These are phyloP conservation scores for Octomys mimax DNA, from an alignment of 2,797 vertebrate genomes.

Conservation along the genomic window DNA sequence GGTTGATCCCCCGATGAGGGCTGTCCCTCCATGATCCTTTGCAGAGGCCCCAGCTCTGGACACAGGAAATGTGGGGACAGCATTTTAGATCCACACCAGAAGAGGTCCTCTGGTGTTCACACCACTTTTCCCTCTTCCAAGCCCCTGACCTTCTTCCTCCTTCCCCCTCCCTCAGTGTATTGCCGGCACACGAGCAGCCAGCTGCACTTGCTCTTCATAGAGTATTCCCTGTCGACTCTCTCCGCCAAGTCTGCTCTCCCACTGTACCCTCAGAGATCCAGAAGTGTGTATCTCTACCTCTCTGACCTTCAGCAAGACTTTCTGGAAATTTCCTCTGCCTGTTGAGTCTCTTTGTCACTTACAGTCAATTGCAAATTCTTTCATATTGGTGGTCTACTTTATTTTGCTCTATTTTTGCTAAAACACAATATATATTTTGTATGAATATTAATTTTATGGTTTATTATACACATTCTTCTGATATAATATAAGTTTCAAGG, in stretches of 20 bases:
- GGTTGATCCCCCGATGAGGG: not conserved
- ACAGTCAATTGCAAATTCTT: not conserved
- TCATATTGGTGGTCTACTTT: not conserved
- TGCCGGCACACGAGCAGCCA: not conserved
- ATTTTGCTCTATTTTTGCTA: not conserved
- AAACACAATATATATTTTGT: conserved; percentile 5
- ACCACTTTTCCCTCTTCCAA: too few relatives aligned
- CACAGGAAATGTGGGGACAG: not conserved
- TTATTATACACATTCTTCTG: not conserved
- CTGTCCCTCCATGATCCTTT: not conserved
- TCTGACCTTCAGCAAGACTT: not conserved
- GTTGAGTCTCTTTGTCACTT: not conserved
- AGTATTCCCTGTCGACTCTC: not conserved
- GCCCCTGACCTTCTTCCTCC: not conserved
- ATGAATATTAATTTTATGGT: not conserved
- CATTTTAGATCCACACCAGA: not conserved
- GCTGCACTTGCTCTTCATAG: not conserved
- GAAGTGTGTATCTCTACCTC: not conserved
- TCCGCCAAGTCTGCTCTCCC: not conserved
- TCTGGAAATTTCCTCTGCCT: not conserved
- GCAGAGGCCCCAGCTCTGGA: not conserved
- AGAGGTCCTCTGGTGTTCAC: not conserved
- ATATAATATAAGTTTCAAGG: not conserved
- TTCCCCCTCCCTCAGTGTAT: not conserved
- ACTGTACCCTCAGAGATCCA: not conserved